These are phyloP conservation scores for Idaea dimidiata DNA, from an alignment of 2,888 invertebrate species.

Conservation along the genomic window DNA sequence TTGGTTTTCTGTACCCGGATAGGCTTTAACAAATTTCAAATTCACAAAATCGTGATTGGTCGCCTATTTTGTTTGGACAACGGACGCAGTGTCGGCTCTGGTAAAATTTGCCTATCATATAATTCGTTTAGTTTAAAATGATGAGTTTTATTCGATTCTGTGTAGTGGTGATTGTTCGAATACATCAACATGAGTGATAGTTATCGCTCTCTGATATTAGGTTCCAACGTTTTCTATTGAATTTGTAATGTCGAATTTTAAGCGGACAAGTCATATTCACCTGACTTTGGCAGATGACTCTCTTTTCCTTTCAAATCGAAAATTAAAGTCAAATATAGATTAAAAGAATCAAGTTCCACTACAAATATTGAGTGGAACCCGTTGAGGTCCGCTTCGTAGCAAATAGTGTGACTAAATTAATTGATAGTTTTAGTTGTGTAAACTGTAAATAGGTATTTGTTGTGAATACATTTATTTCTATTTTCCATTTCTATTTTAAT, in stretches of 20 bases:
- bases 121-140: conserved; percentile 74
- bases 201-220: neutral
- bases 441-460: too few species aligned
- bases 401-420: too few species aligned
- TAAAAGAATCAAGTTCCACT: too few species aligned
- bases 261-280: conserved; percentile 6
- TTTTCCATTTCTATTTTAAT: too few species aligned
- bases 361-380: too few species aligned
- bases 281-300: conserved; percentile 6
- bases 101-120: conserved; percentile 61
- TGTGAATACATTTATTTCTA: too few species aligned
- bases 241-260: conserved; percentile 43
- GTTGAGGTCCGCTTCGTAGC: too few species aligned
- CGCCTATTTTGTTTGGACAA: conserved; percentile 76
- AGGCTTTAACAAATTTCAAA: conserved; percentile 79
- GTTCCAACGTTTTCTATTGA: conserved; percentile 35
- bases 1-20: conserved; percentile 75
- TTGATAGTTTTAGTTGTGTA: too few species aligned
- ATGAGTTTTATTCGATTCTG: conserved; percentile 68
- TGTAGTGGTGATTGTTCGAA: conserved; percentile 49
- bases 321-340: too few species aligned
- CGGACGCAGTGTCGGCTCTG: conserved; percentile 53
- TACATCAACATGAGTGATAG: neutral
- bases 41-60: conserved; percentile 80
- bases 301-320: too few species aligned